Conservation (phyloP, 23 tunicate genomes). For the Aplidium turbinatum region DNA sequence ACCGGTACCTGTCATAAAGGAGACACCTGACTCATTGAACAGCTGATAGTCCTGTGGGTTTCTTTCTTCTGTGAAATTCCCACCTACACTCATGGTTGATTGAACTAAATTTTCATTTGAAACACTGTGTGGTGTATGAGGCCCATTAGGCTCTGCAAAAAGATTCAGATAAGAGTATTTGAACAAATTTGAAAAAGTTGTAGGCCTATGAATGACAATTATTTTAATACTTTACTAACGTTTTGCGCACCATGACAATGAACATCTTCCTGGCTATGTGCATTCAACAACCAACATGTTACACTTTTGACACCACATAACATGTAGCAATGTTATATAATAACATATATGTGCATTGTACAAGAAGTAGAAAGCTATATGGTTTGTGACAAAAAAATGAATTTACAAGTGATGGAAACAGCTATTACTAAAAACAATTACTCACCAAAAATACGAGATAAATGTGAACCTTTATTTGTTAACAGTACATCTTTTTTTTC, state of each 20-base stretch:
- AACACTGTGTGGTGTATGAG: constrained; percentile 67
- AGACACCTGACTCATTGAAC: constrained; percentile 65
- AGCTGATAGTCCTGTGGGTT: constrained; percentile 47
- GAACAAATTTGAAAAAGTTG: neutral
- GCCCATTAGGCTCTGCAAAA: constrained; percentile 53
- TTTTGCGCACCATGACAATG: too few relatives aligned
- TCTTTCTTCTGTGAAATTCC: constrained; percentile 49
- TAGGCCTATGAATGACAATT: neutral
- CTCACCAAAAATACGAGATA: constrained; percentile 79
- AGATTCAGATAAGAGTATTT: neutral
- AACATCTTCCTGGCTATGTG: too few relatives aligned
- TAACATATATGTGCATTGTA: too few relatives aligned
- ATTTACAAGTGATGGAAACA: neutral
- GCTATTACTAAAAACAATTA: too few relatives aligned
- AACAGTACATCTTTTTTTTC: constrained; percentile 72
- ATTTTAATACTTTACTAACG: too few relatives aligned
- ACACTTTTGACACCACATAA: too few relatives aligned
- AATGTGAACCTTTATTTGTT: constrained; percentile 75
- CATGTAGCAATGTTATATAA: too few relatives aligned
- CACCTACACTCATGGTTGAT: constrained; percentile 64
- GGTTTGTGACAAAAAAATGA: too few relatives aligned
- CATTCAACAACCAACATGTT: too few relatives aligned
- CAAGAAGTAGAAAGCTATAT: too few relatives aligned
- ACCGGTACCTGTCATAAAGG: constrained; percentile 70
- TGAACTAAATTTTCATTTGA: constrained; percentile 40